phyloP scores from a whole-genome alignment of 2,797 vertebrate genomes.

The Holocentrus rufus region DNA sequence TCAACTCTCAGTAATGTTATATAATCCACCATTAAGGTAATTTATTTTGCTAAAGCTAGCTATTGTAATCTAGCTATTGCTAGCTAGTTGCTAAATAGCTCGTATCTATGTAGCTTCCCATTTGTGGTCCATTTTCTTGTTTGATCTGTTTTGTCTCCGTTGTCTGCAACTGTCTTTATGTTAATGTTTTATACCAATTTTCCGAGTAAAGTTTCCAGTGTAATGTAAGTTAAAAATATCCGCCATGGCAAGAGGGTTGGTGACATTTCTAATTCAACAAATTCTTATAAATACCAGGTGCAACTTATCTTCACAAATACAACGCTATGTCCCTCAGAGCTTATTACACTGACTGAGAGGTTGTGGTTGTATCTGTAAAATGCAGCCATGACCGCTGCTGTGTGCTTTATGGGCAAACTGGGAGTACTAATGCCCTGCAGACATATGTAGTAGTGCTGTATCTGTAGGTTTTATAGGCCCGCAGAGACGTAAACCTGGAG shows the following conservation, averaged over 20 bases:
- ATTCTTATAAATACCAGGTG: conserved; percentile 15
- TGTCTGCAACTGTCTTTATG: too few relatives aligned
- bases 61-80: too few relatives aligned
- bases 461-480: conserved; percentile 25
- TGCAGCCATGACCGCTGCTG: conserved; percentile 12
- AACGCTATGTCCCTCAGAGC: conserved; percentile 8
- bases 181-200: too few relatives aligned
- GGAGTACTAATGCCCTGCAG: conserved; percentile 29
- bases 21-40: neutral
- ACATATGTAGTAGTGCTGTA: conserved; percentile 13
- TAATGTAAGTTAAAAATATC: neutral
- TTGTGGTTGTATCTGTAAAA: conserved; percentile 27
- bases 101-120: too few relatives aligned
- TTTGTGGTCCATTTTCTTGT: too few relatives aligned
- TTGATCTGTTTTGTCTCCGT: too few relatives aligned
- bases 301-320: neutral
- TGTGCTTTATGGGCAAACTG: conserved; percentile 37
- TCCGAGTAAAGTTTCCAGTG: too few relatives aligned
- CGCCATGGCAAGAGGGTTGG: neutral
- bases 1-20: too few relatives aligned
- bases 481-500: conserved; percentile 15
- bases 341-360: neutral
- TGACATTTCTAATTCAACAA: too few relatives aligned
- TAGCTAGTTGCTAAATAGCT: too few relatives aligned
- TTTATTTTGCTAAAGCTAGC: too few relatives aligned